phyloP scores from a whole-genome alignment of 2,113 vertebrate species.

The Australoheros scitulus region DNA sequence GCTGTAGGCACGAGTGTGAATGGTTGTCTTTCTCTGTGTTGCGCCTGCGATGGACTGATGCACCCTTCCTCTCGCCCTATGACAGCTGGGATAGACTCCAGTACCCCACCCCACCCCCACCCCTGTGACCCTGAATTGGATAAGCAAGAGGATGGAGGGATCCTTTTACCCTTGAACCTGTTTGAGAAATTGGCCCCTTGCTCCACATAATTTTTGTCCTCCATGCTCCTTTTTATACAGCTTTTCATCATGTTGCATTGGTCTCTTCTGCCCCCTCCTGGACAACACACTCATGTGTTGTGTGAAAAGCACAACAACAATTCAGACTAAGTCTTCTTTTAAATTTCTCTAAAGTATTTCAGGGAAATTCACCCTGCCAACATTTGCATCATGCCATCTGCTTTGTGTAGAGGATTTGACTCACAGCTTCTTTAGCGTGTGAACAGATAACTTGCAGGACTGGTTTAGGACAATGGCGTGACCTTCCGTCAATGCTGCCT shows the following conservation, averaged over 20 bases:
- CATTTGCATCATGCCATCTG: background rate
- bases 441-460: background rate
- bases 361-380: background rate
- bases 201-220: background rate
- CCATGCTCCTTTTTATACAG: background rate
- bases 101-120: too few relatives aligned
- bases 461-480: background rate
- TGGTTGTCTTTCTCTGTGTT: background rate
- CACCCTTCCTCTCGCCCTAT: background rate
- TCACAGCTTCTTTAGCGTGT: background rate
- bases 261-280: conserved; percentile 49
- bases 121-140: background rate
- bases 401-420: background rate
- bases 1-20: background rate
- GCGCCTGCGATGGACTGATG: background rate
- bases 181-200: background rate
- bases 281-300: background rate
- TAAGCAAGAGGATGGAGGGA: background rate
- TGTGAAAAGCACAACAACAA: background rate
- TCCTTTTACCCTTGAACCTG: rapidly evolving
- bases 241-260: background rate
- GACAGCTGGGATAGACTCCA: background rate
- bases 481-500: background rate
- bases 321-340: background rate
- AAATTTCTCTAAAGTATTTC: background rate